Percentiles rank a stretch among this genome's conserved stretches.
These are phyloP conservation scores for Strongylocentrotus purpuratus DNA, from an alignment of 35 echinoderm and acorn worm genomes.

Conservation along the genomic window DNA sequence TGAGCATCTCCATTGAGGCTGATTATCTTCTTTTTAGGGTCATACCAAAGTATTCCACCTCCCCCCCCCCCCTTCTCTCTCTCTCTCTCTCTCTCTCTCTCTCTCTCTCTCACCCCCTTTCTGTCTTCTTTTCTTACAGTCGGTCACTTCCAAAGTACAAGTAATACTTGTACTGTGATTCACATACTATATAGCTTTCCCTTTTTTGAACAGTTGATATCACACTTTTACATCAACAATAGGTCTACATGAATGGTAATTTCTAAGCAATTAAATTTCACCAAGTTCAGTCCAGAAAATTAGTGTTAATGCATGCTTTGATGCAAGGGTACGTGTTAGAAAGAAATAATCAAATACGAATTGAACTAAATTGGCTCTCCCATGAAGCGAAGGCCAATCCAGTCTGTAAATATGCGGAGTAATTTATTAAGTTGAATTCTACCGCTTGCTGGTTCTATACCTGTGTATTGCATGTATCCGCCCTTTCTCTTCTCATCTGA, in stretches of 20 bases:
- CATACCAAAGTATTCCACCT: too few relatives aligned
- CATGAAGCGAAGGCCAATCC: not conserved
- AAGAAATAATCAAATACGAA: not conserved
- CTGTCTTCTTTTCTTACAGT: too few relatives aligned
- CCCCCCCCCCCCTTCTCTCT: too few relatives aligned
- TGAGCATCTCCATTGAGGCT: not conserved
- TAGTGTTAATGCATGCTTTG: not conserved
- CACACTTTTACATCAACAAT: not conserved
- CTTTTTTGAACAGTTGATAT: too few relatives aligned
- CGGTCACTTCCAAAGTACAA: too few relatives aligned
- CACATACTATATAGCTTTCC: too few relatives aligned
- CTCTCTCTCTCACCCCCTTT: too few relatives aligned
- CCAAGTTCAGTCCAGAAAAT: not conserved
- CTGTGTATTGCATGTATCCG: not conserved
- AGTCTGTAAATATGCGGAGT: not conserved
- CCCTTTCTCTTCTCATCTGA: not conserved
- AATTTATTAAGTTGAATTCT: not conserved
- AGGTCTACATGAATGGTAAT: not conserved
- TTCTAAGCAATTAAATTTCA: not conserved
- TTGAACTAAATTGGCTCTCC: not conserved
- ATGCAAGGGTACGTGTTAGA: not conserved
- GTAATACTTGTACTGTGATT: too few relatives aligned
- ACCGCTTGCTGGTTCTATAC: not conserved
- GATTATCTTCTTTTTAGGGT: not conserved
- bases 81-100: too few relatives aligned